Base-by-base conservation (phyloP, 2,888 invertebrate genomes). In the Nomada hirtipes region DNA sequence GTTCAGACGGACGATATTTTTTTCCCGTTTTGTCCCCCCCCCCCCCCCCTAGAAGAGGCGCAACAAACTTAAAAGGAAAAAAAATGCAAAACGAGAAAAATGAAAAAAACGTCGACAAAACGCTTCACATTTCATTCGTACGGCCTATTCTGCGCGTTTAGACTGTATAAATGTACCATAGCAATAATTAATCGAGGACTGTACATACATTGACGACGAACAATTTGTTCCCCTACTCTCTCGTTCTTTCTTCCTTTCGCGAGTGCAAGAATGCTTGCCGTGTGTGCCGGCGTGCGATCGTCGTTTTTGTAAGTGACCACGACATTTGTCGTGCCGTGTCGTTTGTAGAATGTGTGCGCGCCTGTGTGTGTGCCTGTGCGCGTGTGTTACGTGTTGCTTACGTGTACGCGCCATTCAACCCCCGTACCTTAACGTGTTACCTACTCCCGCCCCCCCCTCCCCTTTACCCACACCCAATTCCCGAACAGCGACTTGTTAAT, bases 141-240 rank as follows among this genome's bases (percentile, higher is more conserved):
- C 83, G 84, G 79, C 68, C 73, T 85, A 82, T 76, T 76, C 75
- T 79, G 75, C 77, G 86, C 76, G 77, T 73, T 55, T 87, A 79
- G 86, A 82, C 79, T 88, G 86, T 86, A 90, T 88, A 90, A 89
- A 90, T 91, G 91, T 91, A 91, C 70, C 82, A 91, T 91, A 88
- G 91, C 91, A 90, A 91, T 91, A 91, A 91, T 86, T 83, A 85
- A 71, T 82, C 80, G 67, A 84, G 84, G 80, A 84, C 76, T 91
- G 90, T 91, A 90, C 79, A 89, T 91, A 91, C 42, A 75, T 61
- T 52, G 71, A 72, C 67, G 72, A 61, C 64, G 77, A 63, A 64
- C 53, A 42, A 74, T 52, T 59, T 20, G n/a, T n/a, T 36, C 36
- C 36, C 36, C 36, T 0, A 7, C 7, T 7, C 10, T 53, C 20